Base-by-base conservation (phyloP, 2,797 vertebrate species). In the Channa striata region DNA sequence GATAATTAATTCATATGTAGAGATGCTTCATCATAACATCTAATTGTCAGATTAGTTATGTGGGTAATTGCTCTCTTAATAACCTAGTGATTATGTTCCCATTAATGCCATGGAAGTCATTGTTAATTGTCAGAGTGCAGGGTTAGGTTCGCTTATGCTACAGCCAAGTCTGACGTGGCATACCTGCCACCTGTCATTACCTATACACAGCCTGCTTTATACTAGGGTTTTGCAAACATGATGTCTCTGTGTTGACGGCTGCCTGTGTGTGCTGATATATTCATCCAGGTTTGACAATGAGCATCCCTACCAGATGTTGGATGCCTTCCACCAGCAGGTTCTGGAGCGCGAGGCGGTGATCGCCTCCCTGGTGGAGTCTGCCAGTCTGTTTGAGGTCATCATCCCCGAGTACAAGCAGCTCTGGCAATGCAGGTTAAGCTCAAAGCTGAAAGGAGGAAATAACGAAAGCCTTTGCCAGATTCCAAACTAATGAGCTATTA, bases 351-450 rank as follows among this genome's bases (percentile, higher is more conserved):
- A 99, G 86, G 89, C 87, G 8, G 86, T 91, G 53, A 96, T 99
- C 96, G 84, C 92, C 36, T 94, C 91, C 0, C 94, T 98, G 77
- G 91, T 89, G 49, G 93, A 96, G 46, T 96, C 96, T 0, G 96
- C 97, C 46, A 84, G 83, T 52, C 91, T 99, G 69, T 99, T 99
- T 76, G 98, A 99, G 91, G 95, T 99, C 87, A 94, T 34, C 0
- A 63, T 96, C 57, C 93, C 96, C 0, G 96, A 98, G 60, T 98
- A 94, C 63, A 97, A 93, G 87, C 97, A 97, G 43, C 93, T 99
- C 70, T 93, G 87, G 68, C 96, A 97, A 83, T 98, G 98, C 93
- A 94, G 96, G 77, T 97, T 91, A 91, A 84, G 49, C 36, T 67
- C 19, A 3, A 20, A 11, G 57, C 47, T 54, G 59, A 12, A 52